Conservation (phyloP, 2,888 invertebrate species). For the Stegana nigrithorax region DNA sequence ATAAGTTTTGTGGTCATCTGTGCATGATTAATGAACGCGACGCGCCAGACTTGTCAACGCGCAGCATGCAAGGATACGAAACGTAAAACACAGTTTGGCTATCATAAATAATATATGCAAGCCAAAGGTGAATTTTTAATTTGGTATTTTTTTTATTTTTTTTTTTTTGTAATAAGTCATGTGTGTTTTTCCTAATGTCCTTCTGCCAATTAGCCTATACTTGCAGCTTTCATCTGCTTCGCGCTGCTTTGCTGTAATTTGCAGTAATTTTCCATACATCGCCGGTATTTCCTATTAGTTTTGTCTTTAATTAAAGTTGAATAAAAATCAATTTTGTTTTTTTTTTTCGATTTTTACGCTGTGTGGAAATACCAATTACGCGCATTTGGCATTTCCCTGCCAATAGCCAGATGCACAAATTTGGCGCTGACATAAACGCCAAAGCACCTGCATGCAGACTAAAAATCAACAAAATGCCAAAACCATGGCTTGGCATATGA, state of each 20-base stretch:
- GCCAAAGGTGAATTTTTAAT: background rate
- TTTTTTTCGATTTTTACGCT: too few relatives aligned
- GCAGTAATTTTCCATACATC: too few relatives aligned
- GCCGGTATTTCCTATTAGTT: too few relatives aligned
- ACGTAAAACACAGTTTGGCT: too few relatives aligned
- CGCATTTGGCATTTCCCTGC: background rate
- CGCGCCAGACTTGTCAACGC: too few relatives aligned
- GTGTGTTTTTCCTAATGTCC: background rate
- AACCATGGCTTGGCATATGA: background rate
- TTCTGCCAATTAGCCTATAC: slow-evolving; percentile 7
- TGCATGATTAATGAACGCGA: slow-evolving; percentile 43
- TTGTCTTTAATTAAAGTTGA: too few relatives aligned
- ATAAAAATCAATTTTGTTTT: too few relatives aligned
- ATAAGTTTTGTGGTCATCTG: slow-evolving; percentile 45
- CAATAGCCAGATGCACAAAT: background rate
- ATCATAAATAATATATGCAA: background rate
- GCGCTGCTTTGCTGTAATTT: too few relatives aligned
- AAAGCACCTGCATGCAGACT: slow-evolving; percentile 11
- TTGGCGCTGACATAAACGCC: background rate
- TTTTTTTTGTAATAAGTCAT: background rate
- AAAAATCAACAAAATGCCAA: background rate
- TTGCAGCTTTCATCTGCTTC: too few relatives aligned
- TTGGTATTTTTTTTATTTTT: background rate
- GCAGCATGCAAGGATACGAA: too few relatives aligned
- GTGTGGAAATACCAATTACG: slow-evolving; percentile 7